These are phyloP conservation scores for Tenodera sinensis DNA, from an alignment of 2,888 invertebrate genomes.

Conservation along the genomic window DNA sequence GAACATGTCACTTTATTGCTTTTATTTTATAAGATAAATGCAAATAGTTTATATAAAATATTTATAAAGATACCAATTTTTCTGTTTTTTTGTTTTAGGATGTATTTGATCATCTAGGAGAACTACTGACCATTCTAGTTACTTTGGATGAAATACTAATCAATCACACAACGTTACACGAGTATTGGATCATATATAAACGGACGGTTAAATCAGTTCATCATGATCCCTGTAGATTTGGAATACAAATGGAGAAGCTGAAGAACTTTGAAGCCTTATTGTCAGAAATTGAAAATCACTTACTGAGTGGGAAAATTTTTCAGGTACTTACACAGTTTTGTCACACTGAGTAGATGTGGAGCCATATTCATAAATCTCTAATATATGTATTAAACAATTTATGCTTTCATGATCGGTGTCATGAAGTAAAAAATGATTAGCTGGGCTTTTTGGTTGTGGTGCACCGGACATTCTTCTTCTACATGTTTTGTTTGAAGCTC, in stretches of 20 bases:
- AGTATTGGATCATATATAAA: slow-evolving; percentile 76
- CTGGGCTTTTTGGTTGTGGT: no score
- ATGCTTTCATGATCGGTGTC: no score
- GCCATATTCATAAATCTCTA: no score
- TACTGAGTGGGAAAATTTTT: slow-evolving; percentile 61
- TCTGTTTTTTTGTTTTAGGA: slow-evolving; percentile 43
- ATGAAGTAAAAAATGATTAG: no score
- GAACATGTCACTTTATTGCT: no score
- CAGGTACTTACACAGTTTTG: slow-evolving; percentile 47
- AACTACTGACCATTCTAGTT: slow-evolving; percentile 49
- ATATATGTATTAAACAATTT: no score
- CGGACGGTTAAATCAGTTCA: slow-evolving; percentile 67
- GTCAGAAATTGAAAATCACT: slow-evolving; percentile 61
- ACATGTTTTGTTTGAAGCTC: no score
- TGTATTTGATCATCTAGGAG: slow-evolving; percentile 48
- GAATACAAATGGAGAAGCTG: slow-evolving; percentile 58
- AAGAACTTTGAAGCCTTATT: slow-evolving; percentile 67
- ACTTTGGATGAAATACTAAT: slow-evolving; percentile 64
- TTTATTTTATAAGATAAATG: slow-evolving; percentile 51
- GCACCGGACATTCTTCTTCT: no score
- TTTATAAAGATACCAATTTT: slow-evolving; percentile 39
- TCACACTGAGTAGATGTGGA: no score
- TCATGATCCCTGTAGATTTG: slow-evolving; percentile 59
- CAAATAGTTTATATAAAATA: slow-evolving; percentile 34
- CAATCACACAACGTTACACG: slow-evolving; percentile 52